Base-by-base conservation (phyloP, 1,140 invertebrate species). In the Drosophila kikkawai region DNA sequence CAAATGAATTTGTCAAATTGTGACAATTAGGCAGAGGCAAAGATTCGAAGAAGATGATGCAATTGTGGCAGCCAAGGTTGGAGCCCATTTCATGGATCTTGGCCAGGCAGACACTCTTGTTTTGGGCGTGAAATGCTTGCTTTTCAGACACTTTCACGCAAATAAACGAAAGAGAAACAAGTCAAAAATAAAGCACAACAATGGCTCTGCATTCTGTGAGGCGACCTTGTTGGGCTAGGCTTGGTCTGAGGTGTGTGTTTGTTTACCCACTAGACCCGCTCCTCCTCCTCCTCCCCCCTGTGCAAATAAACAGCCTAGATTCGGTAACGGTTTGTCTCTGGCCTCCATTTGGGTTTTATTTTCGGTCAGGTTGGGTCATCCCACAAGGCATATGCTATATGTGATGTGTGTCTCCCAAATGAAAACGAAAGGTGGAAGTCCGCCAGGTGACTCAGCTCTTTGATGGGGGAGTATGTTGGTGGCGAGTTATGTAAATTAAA, bases 1-100 rank as follows among this genome's bases (percentile, higher is more conserved):
- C 71, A 84, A 87, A 87, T 88, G 61, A 78, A 88, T 84, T 88
- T 87, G 84, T 88, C 84, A 87, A 88, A 71, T 78, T 65, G 69
- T 82, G 84, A 88, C 84, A 87, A 87, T 87, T 74, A 74, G 55
- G 67, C 26, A 37, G 80, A 75, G 45, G 19, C 7, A 47, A 47
- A 26, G 83, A 70, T 45, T 51, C 55, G 57, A 55, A 59, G 61
- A 22, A 32, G 29, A 32, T 87, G 80, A 82, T 50, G 66, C 75
- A 79, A 87, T 68, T 66, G n/a, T 11, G 34, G 17, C 53, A n/a
- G 36, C 53, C 80, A 80, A 88, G 80, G 83, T 83, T 87, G 81
- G 58, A 29, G 48, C 1, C 1, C 7, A 8, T 64, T 55, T 75
- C 65, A 58, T 57, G 29, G 50, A 34, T 34, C 29, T 50, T 48